Evolutionary conservation across 2,797 vertebrate species (phyloP).

Genomic region (Halcyon badia): DNA sequence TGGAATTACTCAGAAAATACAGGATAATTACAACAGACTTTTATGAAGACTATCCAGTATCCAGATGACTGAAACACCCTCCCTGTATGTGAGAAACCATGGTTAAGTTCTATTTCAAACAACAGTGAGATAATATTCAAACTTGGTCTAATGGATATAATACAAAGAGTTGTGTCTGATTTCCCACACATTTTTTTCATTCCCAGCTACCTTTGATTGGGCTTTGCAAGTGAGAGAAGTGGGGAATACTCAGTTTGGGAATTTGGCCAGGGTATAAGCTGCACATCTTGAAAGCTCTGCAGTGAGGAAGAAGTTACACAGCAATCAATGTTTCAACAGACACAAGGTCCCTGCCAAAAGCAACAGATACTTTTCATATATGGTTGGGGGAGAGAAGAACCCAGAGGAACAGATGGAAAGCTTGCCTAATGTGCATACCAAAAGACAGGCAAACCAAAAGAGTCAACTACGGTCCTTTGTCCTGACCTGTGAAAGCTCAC

Average conservation of each 20-base stretch:
- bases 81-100: background rate
- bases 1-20: background rate
- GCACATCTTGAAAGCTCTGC: background rate
- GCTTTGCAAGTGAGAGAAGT: background rate
- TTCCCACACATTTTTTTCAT: background rate
- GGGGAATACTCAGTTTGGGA: background rate
- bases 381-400: conserved; percentile 36
- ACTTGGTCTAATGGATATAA: background rate
- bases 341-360: conserved; percentile 31
- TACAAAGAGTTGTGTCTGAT: background rate
- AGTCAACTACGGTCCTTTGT: background rate
- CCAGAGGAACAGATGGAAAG: conserved; percentile 50
- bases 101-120: background rate
- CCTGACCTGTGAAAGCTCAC: background rate
- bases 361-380: conserved; percentile 52
- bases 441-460: background rate
- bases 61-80: background rate
- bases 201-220: background rate
- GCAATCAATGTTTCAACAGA: conserved; percentile 33
- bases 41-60: background rate
- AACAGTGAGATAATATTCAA: background rate
- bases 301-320: background rate
- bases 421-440: conserved; percentile 27
- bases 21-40: background rate
- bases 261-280: background rate